Evolutionary conservation across 2,113 vertebrate genomes (phyloP).

Genomic region (Rana temporaria): DNA sequence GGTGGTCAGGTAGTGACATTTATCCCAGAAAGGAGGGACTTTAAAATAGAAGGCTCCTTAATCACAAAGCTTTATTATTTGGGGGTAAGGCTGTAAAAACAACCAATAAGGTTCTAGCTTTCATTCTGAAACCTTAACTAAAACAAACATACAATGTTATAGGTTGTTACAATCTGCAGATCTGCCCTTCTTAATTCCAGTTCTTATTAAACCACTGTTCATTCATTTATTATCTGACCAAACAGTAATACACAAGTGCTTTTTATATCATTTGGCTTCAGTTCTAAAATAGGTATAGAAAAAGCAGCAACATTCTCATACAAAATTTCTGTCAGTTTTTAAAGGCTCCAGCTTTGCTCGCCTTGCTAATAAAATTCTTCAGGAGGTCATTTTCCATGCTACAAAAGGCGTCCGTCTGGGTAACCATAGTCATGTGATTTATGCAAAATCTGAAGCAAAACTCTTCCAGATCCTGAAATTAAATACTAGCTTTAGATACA

Average conservation of each 20-base stretch:
- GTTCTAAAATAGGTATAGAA: slow-evolving; percentile 24
- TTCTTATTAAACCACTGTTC: not conserved
- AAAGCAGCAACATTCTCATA: not conserved
- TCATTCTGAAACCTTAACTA: no score
- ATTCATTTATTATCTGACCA: slow-evolving; percentile 7
- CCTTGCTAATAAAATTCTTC: slow-evolving; percentile 98
- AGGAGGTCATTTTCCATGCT: slow-evolving; percentile 97
- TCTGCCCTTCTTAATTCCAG: no score
- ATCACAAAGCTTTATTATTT: not conserved
- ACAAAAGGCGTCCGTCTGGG: slow-evolving; percentile 95
- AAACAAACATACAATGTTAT: no score
- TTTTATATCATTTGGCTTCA: not conserved
- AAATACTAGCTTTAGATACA: slow-evolving; percentile 60
- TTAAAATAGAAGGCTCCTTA: no score
- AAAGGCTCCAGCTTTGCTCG: slow-evolving; percentile 94
- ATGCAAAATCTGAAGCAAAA: slow-evolving; percentile 99
- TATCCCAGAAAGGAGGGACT: no score
- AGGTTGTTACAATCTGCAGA: no score
- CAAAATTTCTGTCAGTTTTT: slow-evolving; percentile 80
- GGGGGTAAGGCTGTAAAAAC: no score
- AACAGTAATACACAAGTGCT: slow-evolving; percentile 16
- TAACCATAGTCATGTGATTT: slow-evolving; percentile 97
- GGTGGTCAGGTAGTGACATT: no score
- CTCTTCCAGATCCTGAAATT: slow-evolving; percentile 95
- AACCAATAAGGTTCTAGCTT: no score